Evolutionary conservation across 2,797 vertebrate genomes (phyloP), one percentile per base, ranked within the genome.

Genomic region (Scarus forsteni): DNA sequence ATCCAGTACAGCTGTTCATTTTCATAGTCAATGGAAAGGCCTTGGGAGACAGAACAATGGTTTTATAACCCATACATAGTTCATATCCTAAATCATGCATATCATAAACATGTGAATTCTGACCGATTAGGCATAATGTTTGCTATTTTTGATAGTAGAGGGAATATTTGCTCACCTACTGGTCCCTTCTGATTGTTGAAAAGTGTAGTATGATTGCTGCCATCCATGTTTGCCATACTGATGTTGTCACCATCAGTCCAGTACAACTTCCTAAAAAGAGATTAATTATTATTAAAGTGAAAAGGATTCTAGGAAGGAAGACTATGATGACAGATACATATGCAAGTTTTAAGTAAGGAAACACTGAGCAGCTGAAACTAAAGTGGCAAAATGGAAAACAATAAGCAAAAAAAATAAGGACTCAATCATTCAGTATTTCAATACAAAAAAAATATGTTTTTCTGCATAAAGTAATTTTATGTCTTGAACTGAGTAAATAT

Each of bases 201-300:
- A 76, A 99, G 94, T 38, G 94, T 85, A 0, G 95, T 96, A 45
- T 63, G 93, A 85, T 97, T 97, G 87, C 88, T 96, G 67, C 98
- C 98, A 0, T 99, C 98, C 95, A 96, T 98, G 91, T 98, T 99
- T 82, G 97, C 95, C 91, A 98, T 93, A 46, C 95, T 99, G 91
- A 99, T 96, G 86, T 96, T 99, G 89, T 99, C 97, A 2, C 98
- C 96, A 0, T 99, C 98, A 0, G 96, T 99, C 98, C 98, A 99
- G 88, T 98, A 99, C 1, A 99, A 93, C 77, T 99, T 99, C 73
- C 98, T 99, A 80, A 8, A 63, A 53, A 70, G 50, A 5, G 8
- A 73, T 1, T 1, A 11, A 66, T 57, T 12, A 39, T 63, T 48
- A 42, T 57, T 12, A 57, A 18, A 70, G 0, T n/a, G 27, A 27